Evolutionary conservation across 1,140 invertebrate genomes (phyloP), one percentile per base, ranked within the genome.

Genomic region (Trinorchestia longiramus): DNA sequence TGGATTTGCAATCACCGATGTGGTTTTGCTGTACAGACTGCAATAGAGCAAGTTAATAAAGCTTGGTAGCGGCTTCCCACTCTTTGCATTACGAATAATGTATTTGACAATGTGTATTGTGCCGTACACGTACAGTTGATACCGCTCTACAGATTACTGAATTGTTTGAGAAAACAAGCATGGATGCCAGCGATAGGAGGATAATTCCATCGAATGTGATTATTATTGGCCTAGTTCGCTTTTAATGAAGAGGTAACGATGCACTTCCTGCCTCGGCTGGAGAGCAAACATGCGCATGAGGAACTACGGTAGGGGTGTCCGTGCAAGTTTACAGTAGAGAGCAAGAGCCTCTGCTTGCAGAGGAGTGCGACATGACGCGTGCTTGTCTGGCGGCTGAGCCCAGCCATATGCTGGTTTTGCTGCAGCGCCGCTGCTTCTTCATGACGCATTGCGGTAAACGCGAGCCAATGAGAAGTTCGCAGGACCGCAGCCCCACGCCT

Each of bases 391-490:
- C 47, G 92, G 92, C 92, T 94, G 92, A 94, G 92, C 92, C 92
- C 92, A 94, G 92, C 92, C 92, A 94, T 94, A 94, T 94, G 92
- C 92, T 94, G 44, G 92, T 94, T 44, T 94, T 94, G 92, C 92
- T 94, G 92, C 92, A 45, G 92, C 92, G 44, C 92, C 44, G 92
- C 92, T 45, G 92, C 92, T 44, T 94, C 92, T 94, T 94, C 92
- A 45, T 94, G 92, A 94, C 92, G 92, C 92, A 94, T 94, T 94
- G 92, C 92, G 92, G 92, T 94, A 94, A 94, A 94, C 92, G 43
- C 43, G 6, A 47, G 44, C 92, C 92, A 94, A 94, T 94, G 19
- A 44, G 41, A 47, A n/a, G 92, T 44, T 43, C 17, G 43, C 92
- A 94, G 19, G 44, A 43, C 92, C 92, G 43, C 44, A 94, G 92